Conservation (phyloP, 2,888 invertebrate species). For the Pycnomerus fuliginosus region DNA sequence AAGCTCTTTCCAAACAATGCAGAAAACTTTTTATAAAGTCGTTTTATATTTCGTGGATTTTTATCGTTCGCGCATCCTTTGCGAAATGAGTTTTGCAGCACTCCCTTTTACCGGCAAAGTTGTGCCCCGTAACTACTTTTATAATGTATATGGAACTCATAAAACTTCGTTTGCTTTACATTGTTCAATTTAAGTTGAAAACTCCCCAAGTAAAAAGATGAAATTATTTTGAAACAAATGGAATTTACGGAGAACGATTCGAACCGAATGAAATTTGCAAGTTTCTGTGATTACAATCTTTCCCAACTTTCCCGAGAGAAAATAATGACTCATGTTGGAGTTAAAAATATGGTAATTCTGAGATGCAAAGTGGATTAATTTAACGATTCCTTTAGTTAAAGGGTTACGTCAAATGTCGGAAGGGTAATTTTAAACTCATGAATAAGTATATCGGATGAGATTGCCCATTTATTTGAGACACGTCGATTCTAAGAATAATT, state of each 20-base stretch:
- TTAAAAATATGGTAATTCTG: constrained; percentile 26
- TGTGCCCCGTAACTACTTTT: constrained; percentile 46
- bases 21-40: too few relatives aligned
- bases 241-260: constrained; percentile 44
- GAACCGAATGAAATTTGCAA: constrained; percentile 32
- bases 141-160: constrained; percentile 49
- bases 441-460: too few relatives aligned
- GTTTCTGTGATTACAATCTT: constrained; percentile 20
- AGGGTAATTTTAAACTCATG: constrained; percentile 26
- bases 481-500: too few relatives aligned
- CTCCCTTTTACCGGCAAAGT: constrained; percentile 40
- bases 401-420: constrained; percentile 22
- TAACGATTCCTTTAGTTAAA: constrained; percentile 26
- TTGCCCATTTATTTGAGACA: too few relatives aligned
- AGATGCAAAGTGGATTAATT: constrained; percentile 26
- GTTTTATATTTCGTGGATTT: constrained; percentile 33
- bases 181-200: constrained; percentile 50
- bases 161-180: constrained; percentile 50
- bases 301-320: constrained; percentile 7
- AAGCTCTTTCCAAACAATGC: too few relatives aligned
- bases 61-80: constrained; percentile 36
- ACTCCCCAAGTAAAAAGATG: constrained; percentile 44
- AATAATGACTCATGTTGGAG: constrained; percentile 17
- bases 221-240: constrained; percentile 51
- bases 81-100: constrained; percentile 37